Conservation (phyloP, 2,113 vertebrate genomes). For the Todiramphus chloris region DNA sequence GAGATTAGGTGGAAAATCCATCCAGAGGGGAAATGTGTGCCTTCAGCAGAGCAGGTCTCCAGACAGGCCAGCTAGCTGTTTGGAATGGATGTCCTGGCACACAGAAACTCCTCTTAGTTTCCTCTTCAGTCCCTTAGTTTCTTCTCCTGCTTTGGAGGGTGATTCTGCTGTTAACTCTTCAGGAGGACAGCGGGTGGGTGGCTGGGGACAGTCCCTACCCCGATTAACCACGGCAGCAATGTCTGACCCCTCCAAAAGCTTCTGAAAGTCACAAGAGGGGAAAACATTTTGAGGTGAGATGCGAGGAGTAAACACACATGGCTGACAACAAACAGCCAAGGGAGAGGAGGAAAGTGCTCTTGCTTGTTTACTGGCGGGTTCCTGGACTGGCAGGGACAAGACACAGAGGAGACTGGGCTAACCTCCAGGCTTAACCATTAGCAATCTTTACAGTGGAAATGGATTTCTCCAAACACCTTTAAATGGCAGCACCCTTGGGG, state of each 20-base stretch:
- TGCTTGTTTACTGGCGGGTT: not conserved
- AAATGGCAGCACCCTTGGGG: not conserved
- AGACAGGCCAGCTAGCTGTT: conserved; percentile 17
- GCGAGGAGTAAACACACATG: not conserved
- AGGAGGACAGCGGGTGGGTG: not conserved
- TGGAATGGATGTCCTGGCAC: conserved; percentile 46
- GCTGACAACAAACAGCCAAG: conserved; percentile 15
- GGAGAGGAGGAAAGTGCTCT: not conserved
- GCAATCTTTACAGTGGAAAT: not conserved
- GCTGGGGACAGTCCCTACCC: not conserved
- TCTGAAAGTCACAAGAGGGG: not conserved
- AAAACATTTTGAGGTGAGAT: not conserved
- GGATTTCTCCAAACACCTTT: not conserved
- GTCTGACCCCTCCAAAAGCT: not conserved
- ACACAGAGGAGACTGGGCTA: not conserved
- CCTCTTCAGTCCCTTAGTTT: not conserved
- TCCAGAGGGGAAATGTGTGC: conserved; percentile 20
- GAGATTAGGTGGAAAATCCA: conserved; percentile 61
- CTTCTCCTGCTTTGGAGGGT: not conserved
- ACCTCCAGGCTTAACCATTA: not conserved
- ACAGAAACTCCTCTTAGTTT: not conserved
- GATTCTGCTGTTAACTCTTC: conserved; percentile 17
- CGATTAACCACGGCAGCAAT: not conserved
- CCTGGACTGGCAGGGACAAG: not conserved
- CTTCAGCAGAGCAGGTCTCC: conserved; percentile 48